Base-by-base conservation (phyloP, 2,797 vertebrate genomes). In the Manis pentadactyla region DNA sequence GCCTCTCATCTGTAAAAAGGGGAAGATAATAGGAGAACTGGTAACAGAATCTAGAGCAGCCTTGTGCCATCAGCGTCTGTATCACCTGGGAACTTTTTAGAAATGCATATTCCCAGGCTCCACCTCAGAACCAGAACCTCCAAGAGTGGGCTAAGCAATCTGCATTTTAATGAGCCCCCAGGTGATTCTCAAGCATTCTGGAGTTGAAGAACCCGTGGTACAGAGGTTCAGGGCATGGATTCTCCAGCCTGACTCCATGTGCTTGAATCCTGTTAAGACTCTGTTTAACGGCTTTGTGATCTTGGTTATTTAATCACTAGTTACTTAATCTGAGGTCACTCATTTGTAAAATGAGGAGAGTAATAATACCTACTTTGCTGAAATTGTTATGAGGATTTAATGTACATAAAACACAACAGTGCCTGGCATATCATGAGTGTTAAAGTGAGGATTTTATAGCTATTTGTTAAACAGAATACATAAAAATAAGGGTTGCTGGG, bases 401-500 rank as follows among this genome's bases (percentile, higher is more conserved):
- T 1, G 8, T 55, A 23, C 7, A 42, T 21, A 68, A 71, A 83
- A 51, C 27, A 31, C 61, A 64, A 5, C 1, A 10, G 29, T 68
- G 42, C 10, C 7, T 37, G 79, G 51, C 9, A 59, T 31, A 29
- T 5, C 8, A 31, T 4, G 34, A 59, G 37, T 37, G 2, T 61
- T 31, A 2, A 0, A 51, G 75, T 31, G 34, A 88, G 64, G 46
- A 10, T 39, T 75, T 96, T 34, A 27, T 66, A 86, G 57, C 74
- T 94, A 7, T 34, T 55, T 46, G 25, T 93, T 82, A 53, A 93
- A 53, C 37, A 68, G 39, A 96, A 39, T 82, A n/a, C n/a, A 66
- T 77, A 81, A 84, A 83, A 81, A 49, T 55, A 39, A 92, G 14
- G 1, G 12, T 29, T 74, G 53, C 59, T 75, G 55, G 14, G 78